These are phyloP conservation scores for Oreochromis aureus DNA, from an alignment of 2,113 vertebrate species.

Conservation along the genomic window DNA sequence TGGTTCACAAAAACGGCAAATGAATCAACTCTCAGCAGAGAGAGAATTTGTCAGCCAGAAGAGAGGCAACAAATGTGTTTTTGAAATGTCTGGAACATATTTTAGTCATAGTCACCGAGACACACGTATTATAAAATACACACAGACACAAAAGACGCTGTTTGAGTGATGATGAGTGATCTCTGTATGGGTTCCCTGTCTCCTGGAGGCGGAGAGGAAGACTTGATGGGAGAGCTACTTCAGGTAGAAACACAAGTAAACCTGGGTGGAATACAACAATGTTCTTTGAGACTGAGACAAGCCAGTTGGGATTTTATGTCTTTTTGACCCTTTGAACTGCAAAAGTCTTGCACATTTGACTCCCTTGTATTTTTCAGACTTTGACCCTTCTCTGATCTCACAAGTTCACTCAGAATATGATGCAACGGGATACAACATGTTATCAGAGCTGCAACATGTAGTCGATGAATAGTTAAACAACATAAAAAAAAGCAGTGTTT, in stretches of 20 bases:
- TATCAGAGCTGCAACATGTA: background rate
- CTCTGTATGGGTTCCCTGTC: slow-evolving; percentile 8
- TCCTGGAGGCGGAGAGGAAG: slow-evolving; percentile 15
- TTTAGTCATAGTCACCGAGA: background rate
- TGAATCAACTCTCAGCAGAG: slow-evolving; percentile 37
- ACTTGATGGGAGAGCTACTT: slow-evolving; percentile 1
- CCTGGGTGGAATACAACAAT: background rate
- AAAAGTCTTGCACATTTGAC: background rate
- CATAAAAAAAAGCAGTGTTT: background rate
- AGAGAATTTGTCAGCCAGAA: slow-evolving; percentile 34
- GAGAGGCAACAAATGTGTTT: slow-evolving; percentile 36
- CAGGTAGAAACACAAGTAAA: background rate
- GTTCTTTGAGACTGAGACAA: background rate
- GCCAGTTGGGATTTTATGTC: background rate
- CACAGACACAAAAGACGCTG: background rate
- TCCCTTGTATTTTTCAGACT: background rate
- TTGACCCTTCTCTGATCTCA: background rate
- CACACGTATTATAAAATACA: background rate
- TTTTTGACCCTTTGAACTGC: background rate
- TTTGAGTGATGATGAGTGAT: slow-evolving; percentile 25
- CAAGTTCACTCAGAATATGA: background rate
- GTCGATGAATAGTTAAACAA: background rate
- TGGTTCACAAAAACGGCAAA: slow-evolving; percentile 42
- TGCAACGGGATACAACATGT: background rate
- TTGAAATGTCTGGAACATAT: slow-evolving; percentile 20